Evolutionary conservation across 53 echinoderm and acorn worm species (phyloP), one percentile per base, ranked within the genome.

Genomic region (Paelopatides confundens): DNA sequence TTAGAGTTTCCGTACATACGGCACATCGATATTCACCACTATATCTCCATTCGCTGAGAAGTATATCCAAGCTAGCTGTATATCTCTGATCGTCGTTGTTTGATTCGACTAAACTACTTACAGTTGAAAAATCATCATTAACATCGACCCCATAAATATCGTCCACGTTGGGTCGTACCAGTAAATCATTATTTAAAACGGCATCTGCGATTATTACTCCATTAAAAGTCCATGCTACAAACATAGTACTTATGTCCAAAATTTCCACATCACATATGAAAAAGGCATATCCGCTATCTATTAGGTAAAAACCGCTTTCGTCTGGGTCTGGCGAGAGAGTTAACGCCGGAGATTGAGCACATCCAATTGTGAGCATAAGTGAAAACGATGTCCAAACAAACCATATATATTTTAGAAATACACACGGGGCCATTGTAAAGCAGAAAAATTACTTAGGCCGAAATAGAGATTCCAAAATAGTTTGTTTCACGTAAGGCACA

Each of bases 1-100:
- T 52, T 5, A 21, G 15, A 30, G 31, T 51, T 21, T 53, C 52
- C 3, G 12, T 29, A 13, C 79, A 79, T 12, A 79, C 48, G 4
- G 52, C 32, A 53, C 79, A 79, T 53, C 31, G 13, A 54, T 79
- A 79, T 33, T 79, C 54, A 50, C 79, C 79, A 52, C 32, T 51
- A 14, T 50, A 49, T 33, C 12, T 26, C 79, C 79, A 79, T 27
- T 4, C 48, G 31, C 26, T 30, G 21, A 27, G 17, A 21, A 79
- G 43, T 79, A 79, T 9, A 79, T 79, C 79, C 11, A 79, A 18
- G 5, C 26, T 29, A 5, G 50, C 79, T 29, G 3, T 27, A 5
- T 53, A 79, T 10, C 11, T 32, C 15, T 17, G 30, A 31, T 31
- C 53, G 13, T 76, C 47, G 21, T 76, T 46, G 26, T 76, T 2